These are phyloP conservation scores for Chauna torquata DNA, from an alignment of 2,113 vertebrate genomes.

Conservation along the genomic window DNA sequence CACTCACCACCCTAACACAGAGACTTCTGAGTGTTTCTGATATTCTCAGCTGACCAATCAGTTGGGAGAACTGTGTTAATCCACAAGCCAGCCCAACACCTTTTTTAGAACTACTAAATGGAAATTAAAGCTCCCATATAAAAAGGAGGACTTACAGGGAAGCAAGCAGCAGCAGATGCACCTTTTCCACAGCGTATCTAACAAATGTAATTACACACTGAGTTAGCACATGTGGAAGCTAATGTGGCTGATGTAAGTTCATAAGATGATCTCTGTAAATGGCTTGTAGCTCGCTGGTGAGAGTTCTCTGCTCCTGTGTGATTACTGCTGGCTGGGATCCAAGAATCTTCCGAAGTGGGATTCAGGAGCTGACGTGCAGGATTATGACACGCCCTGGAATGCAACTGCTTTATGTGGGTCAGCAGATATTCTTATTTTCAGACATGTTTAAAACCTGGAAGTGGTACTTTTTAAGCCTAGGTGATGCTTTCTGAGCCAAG, in stretches of 20 bases:
- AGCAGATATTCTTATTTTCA: not conserved
- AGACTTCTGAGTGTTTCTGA: not conserved
- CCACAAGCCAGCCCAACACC: not conserved
- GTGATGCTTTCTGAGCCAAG: not conserved
- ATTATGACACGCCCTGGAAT: not conserved
- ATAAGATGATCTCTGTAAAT: not conserved
- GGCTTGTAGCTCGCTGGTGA: not conserved
- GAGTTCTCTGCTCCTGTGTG: not conserved
- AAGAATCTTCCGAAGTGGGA: not conserved
- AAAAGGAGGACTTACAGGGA: not conserved
- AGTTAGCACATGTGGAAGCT: not conserved
- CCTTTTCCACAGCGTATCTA: accelerated
- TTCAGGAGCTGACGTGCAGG: accelerated
- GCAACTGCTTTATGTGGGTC: not conserved
- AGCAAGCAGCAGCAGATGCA: not conserved
- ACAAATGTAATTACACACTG: accelerated
- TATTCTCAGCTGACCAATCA: not conserved
- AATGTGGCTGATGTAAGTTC: not conserved
- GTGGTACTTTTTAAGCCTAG: accelerated
- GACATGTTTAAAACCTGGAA: not conserved
- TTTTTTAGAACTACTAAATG: not conserved
- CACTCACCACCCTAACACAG: not conserved
- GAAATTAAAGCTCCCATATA: not conserved
- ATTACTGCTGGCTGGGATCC: not conserved
- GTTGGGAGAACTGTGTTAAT: not conserved